phyloP scores from a whole-genome alignment of 2,797 vertebrate species.

The Kryptopterus vitreolus region DNA sequence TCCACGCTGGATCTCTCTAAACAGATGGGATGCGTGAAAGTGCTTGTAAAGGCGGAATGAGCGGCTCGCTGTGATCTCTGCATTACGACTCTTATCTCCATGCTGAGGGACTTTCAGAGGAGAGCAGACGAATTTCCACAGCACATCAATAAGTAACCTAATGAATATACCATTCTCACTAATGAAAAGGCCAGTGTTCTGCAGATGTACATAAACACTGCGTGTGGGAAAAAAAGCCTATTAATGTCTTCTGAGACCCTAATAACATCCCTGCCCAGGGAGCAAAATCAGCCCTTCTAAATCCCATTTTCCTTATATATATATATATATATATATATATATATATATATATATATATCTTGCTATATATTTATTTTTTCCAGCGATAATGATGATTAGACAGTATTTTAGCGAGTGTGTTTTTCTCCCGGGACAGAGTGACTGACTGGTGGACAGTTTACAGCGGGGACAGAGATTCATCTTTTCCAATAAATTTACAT shows the following conservation, averaged over 20 bases:
- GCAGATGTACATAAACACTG: not conserved
- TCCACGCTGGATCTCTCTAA: not conserved
- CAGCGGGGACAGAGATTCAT: no score
- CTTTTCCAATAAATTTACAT: no score
- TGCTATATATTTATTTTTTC: no score
- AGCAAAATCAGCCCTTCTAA: not conserved
- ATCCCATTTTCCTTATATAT: no score
- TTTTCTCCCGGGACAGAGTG: no score
- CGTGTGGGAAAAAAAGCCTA: not conserved
- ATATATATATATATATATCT: no score
- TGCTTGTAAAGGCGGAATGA: conserved; percentile 8
- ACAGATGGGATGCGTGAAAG: conserved; percentile 22
- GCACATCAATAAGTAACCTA: not conserved
- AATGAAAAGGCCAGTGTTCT: not conserved
- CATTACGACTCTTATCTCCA: not conserved
- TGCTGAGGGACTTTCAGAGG: not conserved
- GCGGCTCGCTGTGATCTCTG: conserved; percentile 2
- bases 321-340: no score
- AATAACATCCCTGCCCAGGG: not conserved
- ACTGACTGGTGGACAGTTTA: no score
- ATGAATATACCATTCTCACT: not conserved
- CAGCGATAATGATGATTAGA: no score
- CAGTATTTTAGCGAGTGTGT: no score
- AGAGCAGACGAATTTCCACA: conserved; percentile 2
- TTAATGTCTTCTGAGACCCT: not conserved